Evolutionary conservation across 2,113 vertebrate genomes (phyloP), one percentile per base, ranked within the genome.

Genomic region (Nannospalax galili): DNA sequence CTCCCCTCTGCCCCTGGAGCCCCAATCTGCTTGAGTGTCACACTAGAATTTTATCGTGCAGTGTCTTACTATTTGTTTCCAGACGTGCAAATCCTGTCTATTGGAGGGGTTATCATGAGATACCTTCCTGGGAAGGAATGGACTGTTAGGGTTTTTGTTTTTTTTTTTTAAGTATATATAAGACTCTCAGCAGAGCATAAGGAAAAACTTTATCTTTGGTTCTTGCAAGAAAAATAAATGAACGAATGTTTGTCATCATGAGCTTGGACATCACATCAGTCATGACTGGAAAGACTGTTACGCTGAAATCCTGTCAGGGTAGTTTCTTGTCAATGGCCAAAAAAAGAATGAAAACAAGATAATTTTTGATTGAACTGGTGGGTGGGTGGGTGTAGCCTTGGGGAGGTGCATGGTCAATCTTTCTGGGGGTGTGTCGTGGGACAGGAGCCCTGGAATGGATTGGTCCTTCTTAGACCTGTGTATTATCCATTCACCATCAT

Each of bases 401-500:
- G 64, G 75, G 91, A 94, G 65, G 85, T 30, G 3, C 5, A 2
- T 22, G 80, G 45, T 90, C 10, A 0, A 90, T 40, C 72, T 64
- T 37, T 67, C 80, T 62, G 65, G 90, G 0, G 0, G 64, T 8
- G 58, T 67, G 32, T 85, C 65, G 5, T 82, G 92, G 79, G 94
- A 37, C 2, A 3, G 35, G 80, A 80, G 72, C 87, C 89, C 79
- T 72, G 73, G 73, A 60, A 69, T 7, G 79, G 35, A 58, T 42
- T 15, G 93, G 79, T 85, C 85, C 95, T 70, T 74, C 56, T 81
- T 64, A 75, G 89, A 81, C 84, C 84, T 85, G 97, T 98, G 97
- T 98, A 95, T 97, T 93, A 96, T 97, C 98, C 96, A 97, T 97
- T 98, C 72, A 94, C 98, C 97, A 75, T 97, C 97, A 98, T 98